These are phyloP conservation scores for Lutjanus campechanus DNA, from an alignment of 2,797 vertebrate genomes.

Conservation along the genomic window DNA sequence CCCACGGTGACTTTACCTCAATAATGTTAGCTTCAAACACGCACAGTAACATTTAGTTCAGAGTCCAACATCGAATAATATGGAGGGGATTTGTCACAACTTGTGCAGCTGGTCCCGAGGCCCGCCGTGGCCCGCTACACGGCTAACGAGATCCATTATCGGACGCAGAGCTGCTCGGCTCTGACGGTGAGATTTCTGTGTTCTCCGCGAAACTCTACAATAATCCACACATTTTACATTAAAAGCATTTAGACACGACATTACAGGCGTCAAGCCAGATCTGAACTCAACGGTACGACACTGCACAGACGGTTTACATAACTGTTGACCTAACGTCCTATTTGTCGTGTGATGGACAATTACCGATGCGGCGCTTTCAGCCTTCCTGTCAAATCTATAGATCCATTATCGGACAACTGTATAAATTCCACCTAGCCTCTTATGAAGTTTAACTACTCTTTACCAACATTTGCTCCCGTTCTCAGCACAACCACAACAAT, in stretches of 20 bases:
- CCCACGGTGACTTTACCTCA: rapidly evolving
- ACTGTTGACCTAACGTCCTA: conserved; percentile 33
- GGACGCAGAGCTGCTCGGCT: conserved; percentile 36
- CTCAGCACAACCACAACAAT: rapidly evolving
- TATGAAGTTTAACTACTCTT: rapidly evolving
- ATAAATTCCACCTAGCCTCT: rapidly evolving
- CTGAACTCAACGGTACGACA: rapidly evolving
- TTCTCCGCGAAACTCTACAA: background rate
- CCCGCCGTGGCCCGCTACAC: conserved; percentile 62
- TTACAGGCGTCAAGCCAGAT: rapidly evolving
- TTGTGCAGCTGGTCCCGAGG: conserved; percentile 27
- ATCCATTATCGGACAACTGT: conserved; percentile 65
- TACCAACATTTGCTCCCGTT: no score
- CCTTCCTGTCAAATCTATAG: conserved; percentile 16
- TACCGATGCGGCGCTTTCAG: conserved; percentile 53
- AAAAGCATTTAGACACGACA: rapidly evolving
- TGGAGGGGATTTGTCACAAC: rapidly evolving
- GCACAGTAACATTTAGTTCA: rapidly evolving
- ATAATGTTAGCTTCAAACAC: rapidly evolving
- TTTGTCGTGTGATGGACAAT: conserved; percentile 49
- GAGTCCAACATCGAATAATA: background rate
- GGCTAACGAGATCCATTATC: conserved; percentile 73
- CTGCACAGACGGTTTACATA: background rate
- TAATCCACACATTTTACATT: background rate
- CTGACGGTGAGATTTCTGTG: background rate